A percentile compares a stretch with the other conserved stretches of the same genome.
Conservation (phyloP, 2,797 vertebrate species). For the Scolopax bukidnonensis region DNA sequence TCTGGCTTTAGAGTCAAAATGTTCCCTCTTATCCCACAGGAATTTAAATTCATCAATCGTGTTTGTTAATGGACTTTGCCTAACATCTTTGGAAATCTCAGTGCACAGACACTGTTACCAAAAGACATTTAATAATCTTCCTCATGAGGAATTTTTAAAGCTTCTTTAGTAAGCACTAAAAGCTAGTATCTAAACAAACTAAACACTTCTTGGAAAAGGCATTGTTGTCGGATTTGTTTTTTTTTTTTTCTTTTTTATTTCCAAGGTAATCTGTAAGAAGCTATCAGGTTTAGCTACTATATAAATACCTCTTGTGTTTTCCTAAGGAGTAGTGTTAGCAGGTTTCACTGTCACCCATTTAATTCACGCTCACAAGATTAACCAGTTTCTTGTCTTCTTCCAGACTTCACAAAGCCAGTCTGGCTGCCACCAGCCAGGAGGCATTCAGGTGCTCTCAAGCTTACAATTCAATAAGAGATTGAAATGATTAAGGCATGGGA, state of each 20-base stretch:
- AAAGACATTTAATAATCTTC: not conserved
- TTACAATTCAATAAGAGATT: conserved; percentile 32
- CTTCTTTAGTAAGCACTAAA: not conserved
- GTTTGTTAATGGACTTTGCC: not conserved
- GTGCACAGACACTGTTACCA: not conserved
- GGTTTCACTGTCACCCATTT: conserved; percentile 47
- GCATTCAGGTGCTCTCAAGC: conserved; percentile 9
- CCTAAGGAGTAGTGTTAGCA: not conserved
- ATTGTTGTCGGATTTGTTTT: not conserved
- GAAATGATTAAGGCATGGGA: not conserved
- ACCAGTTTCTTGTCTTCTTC: conserved; percentile 30
- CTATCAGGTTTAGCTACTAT: not conserved
- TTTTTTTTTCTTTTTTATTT: not conserved
- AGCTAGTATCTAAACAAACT: not conserved
- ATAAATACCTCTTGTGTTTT: not conserved
- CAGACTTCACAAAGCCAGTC: not conserved
- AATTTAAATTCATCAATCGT: not conserved
- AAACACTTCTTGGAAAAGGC: not conserved
- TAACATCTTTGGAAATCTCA: not conserved
- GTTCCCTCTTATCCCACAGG: not conserved
- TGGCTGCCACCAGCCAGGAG: conserved; percentile 12
- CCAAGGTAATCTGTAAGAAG: not conserved
- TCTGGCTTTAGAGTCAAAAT: not conserved
- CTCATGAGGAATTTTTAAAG: not conserved
- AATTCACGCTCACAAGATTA: conserved; percentile 26